Percentiles rank a stretch among this genome's conserved stretches.
These are phyloP conservation scores for Lasioglossum morio DNA, from an alignment of 2,888 invertebrate species.

Conservation along the genomic window DNA sequence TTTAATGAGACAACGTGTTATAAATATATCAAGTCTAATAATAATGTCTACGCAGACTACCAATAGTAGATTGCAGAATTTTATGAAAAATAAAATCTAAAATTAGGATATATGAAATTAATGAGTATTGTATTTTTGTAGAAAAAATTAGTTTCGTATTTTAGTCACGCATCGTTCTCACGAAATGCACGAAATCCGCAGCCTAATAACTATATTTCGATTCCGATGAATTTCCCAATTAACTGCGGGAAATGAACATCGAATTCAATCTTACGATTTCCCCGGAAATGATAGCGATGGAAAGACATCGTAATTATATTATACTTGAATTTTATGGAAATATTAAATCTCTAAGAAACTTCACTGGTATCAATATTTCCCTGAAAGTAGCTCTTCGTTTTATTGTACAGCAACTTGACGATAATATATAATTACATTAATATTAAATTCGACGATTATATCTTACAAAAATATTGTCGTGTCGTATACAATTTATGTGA, in stretches of 20 bases:
- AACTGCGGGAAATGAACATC: neutral
- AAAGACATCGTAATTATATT: neutral
- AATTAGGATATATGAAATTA: neutral
- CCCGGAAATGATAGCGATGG: neutral
- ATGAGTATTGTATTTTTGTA: no score
- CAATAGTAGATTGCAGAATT: neutral
- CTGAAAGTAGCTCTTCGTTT: neutral
- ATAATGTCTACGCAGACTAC: neutral
- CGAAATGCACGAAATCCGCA: neutral
- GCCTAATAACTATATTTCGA: neutral
- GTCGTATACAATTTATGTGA: neutral
- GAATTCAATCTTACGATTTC: neutral
- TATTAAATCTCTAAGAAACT: neutral
- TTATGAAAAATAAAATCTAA: neutral
- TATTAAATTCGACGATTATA: neutral
- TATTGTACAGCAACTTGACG: neutral
- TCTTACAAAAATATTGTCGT: neutral
- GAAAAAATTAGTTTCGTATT: neutral
- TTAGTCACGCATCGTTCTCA: neutral
- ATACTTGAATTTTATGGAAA: neutral
- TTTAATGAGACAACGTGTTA: neutral
- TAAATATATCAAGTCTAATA: neutral
- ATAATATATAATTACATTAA: neutral
- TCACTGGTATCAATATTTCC: neutral
- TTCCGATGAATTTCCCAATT: neutral